Evolutionary conservation across 2,888 invertebrate genomes (phyloP), one percentile per base, ranked within the genome.

Genomic region (Philopedon plagiatum): DNA sequence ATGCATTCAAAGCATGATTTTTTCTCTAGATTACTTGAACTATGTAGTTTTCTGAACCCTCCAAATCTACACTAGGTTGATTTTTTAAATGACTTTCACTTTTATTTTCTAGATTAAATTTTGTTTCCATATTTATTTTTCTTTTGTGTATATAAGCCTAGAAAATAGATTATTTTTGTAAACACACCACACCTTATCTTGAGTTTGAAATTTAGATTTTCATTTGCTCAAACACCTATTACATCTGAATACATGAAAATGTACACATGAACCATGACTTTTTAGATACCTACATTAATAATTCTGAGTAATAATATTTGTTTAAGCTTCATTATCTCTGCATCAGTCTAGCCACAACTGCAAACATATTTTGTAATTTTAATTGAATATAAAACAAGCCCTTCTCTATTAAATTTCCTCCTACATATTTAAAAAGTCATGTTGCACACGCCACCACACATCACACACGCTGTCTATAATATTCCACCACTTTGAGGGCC

Each of bases 401-500:
- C 13, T 49, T 23, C 49, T n/a, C 23, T 26, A 51, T 51, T n/a
- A n/a, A n/a, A n/a, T n/a, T n/a, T 4, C 29, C 7, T 15, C 13
- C 29, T 29, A n/a, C 23, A 18, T 46, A 19, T 39, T 69, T 69
- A 21, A 56, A 54, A 64, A 70, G 60, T 51, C 62, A 64, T 58
- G 64, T 46, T 70, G 21, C 49, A 58, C 63, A 64, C 21, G 54
- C 60, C 63, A 58, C 58, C 19, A 70, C 70, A 71, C 65, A 60
- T 57, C 18, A 70, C 71, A 71, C 71, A 65, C 61, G 71, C 71
- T 71, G 60, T 64, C 56, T 71, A 56, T 64, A 58, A 39, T 44
- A 56, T 54, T 15, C 41, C 32, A n/a, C 57, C 29, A 29, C 19
- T 18, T 23, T 26, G 39, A 13, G 37, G 39, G 39, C 41, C 54